Evolutionary conservation across 2,113 vertebrate genomes (phyloP), one percentile per base, ranked within the genome.

Genomic region (Equus quagga): DNA sequence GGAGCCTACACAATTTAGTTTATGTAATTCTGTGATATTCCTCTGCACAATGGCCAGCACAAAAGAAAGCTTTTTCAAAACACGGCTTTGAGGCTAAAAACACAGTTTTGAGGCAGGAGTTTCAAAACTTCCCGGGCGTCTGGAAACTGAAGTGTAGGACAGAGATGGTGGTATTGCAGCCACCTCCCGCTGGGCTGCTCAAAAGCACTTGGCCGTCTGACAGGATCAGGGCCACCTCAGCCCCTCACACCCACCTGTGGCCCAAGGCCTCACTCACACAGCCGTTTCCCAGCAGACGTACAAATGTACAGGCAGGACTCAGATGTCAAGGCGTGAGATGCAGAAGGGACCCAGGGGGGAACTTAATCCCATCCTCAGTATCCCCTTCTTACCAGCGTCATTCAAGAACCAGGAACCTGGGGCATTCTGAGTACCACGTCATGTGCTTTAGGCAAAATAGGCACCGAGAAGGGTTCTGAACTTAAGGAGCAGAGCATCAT

Each of bases 21-120:
- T 75, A 95, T 81, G n/a, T 91, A 97, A 96, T 69, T 87, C 56
- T 49, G 12, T 19, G 56, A 62, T 56, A 46, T 88, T 94, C 72
- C 79, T 89, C 75, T 78, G 33, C 11, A 83, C 88, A 75, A 73
- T 69, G 58, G 33, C 64, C 86, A 69, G 82, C 31, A 73, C 56
- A 62, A 69, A 96, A 87, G 73, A 85, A 70, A 60, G 13, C 31
- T 44, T 60, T 91, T 62, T 88, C 46, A 54, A 46, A n/a, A 64
- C 18, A 33, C 73, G 51, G 36, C 44, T 93, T 78, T n/a, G 36
- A 81, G 41, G 17, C 78, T 94, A 36, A 83, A 72, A 78, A 41
- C 88, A 73, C 19, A 65, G 21, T 36, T 80, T 6, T 31, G 33
- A 92, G 51, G 62, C 33, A 31, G 44, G 79, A 12, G 36, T 81